Percentiles rank a stretch among this genome's conserved stretches.
These are phyloP conservation scores for Drosophila ogumai DNA, from an alignment of 1,140 invertebrate species.

Conservation along the genomic window DNA sequence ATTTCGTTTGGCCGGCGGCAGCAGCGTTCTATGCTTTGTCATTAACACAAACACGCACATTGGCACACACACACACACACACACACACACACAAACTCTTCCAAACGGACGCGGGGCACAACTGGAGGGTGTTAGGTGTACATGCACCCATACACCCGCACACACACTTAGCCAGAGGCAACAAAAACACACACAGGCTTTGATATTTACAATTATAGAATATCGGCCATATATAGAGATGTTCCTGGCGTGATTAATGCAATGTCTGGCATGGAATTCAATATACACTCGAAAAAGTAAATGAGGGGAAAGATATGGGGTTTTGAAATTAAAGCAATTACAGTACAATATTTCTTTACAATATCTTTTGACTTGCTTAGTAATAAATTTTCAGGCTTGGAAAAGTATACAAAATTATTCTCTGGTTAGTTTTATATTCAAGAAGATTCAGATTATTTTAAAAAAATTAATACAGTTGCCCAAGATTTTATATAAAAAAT, in stretches of 20 bases:
- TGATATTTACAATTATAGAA: slow-evolving; percentile 70
- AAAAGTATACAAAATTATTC: too few species aligned
- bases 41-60: slow-evolving; percentile 76
- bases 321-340: too few species aligned
- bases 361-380: not conserved
- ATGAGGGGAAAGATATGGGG: fast-evolving
- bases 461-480: not conserved
- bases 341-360: too few species aligned
- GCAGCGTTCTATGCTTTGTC: slow-evolving; percentile 82
- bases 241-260: slow-evolving; percentile 22
- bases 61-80: slow-evolving; percentile 35
- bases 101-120: slow-evolving; percentile 18
- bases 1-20: slow-evolving; percentile 72
- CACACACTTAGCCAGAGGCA: slow-evolving; percentile 33
- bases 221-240: slow-evolving; percentile 34
- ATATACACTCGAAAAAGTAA: not conserved
- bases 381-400: too few species aligned
- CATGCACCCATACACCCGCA: slow-evolving; percentile 29
- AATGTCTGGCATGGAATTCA: slow-evolving; percentile 3
- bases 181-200: slow-evolving; percentile 62
- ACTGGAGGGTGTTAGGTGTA: slow-evolving; percentile 33
- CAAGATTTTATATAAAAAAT: too few species aligned
- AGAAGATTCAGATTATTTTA: too few species aligned
- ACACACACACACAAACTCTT: slow-evolving; percentile 14
- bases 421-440: too few species aligned